Percentiles rank a stretch among this genome's conserved stretches.
Conservation (phyloP, 2,888 invertebrate species). For the Lepeophtheirus nordmannii region DNA sequence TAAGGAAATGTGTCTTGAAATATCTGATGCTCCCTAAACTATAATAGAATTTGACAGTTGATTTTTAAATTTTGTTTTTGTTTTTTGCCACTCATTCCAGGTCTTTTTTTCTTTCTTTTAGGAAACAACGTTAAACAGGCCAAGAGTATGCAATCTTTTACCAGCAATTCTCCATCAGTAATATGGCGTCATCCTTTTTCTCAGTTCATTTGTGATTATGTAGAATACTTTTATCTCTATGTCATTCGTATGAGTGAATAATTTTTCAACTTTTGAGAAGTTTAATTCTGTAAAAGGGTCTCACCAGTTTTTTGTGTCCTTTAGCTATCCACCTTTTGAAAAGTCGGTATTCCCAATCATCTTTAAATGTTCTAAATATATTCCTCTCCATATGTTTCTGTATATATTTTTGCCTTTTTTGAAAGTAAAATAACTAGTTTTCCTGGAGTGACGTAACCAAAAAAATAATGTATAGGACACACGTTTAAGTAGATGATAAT, state of each 20-base stretch:
- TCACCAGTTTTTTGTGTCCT: neutral
- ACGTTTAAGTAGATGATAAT: no score
- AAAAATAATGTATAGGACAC: no score
- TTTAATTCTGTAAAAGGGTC: neutral
- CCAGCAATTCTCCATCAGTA: neutral
- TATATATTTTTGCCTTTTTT: no score
- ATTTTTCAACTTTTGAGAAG: neutral
- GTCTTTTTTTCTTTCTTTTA: neutral
- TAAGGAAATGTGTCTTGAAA: neutral
- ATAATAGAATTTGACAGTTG: neutral
- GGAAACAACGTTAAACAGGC: neutral
- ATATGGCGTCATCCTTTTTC: neutral
- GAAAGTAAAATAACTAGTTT: no score
- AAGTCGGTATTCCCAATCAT: conserved; percentile 2
- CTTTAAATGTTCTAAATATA: no score
- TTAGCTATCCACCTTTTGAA: neutral
- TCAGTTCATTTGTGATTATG: neutral
- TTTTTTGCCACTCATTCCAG: neutral
- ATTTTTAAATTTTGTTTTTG: no score
- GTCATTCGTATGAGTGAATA: neutral
- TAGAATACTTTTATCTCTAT: neutral
- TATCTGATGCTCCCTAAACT: neutral
- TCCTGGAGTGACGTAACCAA: no score
- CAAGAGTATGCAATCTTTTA: neutral
- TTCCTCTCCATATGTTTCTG: no score